Conservation (phyloP, 2,888 invertebrate genomes). For the Leptinotarsa tumamoca region DNA sequence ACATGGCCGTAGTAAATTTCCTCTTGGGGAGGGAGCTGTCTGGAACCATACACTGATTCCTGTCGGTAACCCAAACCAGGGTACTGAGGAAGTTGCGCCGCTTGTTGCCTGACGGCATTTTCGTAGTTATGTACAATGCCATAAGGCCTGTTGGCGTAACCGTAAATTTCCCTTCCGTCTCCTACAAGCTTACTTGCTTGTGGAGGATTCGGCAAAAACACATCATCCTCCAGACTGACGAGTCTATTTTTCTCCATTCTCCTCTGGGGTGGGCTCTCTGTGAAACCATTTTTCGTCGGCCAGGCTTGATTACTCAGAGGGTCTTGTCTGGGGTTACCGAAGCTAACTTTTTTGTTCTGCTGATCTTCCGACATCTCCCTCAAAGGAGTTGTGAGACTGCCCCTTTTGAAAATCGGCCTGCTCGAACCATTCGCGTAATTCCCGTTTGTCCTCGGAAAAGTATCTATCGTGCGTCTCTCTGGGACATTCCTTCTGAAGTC, state of each 20-base stretch:
- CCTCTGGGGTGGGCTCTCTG: slow-evolving; percentile 63
- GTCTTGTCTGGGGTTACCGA: slow-evolving; percentile 57
- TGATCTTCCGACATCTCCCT: slow-evolving; percentile 60
- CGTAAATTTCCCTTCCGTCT: slow-evolving; percentile 41
- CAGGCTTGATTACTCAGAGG: slow-evolving; percentile 55
- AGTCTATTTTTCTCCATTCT: slow-evolving; percentile 52
- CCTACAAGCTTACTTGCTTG: slow-evolving; percentile 31
- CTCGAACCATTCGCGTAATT: slow-evolving; percentile 49
- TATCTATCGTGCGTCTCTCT: slow-evolving; percentile 54
- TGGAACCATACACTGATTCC: slow-evolving; percentile 28
- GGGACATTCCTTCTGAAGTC: slow-evolving; percentile 53
- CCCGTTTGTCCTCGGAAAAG: slow-evolving; percentile 37
- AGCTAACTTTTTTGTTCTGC: slow-evolving; percentile 69
- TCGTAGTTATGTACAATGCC: slow-evolving; percentile 27
- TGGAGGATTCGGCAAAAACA: slow-evolving; percentile 56
- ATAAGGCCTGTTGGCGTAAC: slow-evolving; percentile 38
- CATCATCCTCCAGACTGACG: slow-evolving; percentile 59
- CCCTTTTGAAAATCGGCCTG: slow-evolving; percentile 69
- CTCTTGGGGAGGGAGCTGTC: slow-evolving; percentile 27
- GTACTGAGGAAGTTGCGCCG: slow-evolving; percentile 38
- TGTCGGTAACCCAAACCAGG: slow-evolving; percentile 26
- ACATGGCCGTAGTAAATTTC: slow-evolving; percentile 43
- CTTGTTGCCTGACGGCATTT: slow-evolving; percentile 40
- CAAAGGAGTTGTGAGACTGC: slow-evolving; percentile 65
- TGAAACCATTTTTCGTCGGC: slow-evolving; percentile 68